Base-by-base conservation (phyloP, 2,113 vertebrate genomes). In the Otis tarda region DNA sequence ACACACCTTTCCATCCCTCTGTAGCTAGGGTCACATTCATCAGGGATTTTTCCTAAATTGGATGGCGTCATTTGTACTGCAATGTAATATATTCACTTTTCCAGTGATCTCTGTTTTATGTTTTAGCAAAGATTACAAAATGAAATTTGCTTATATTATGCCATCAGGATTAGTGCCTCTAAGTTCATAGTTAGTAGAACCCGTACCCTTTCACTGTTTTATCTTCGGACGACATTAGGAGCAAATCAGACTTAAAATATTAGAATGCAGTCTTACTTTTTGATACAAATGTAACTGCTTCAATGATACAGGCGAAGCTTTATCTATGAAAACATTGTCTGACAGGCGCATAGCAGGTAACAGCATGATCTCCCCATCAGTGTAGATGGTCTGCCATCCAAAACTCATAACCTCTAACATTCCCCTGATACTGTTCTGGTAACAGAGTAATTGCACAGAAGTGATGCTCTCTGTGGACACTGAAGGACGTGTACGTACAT, bases 401-500 rank as follows among this genome's bases (percentile, higher is more conserved):
- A 14, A 55, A 12, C 56, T 49, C 15, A 7, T 20, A 71, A 4
- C 21, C 35, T 22, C 27, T 2, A 8, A 1, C 4, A 9, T 25
- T 68, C 57, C 43, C 64, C n/a, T 21, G 2, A 3, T 49, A 23
- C 8, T 83, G 37, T 39, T 10, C 12, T 41, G 39, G n/a, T 19
- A 25, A 3, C 45, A 61, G 35, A n/a, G 57, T 11, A 24, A 28
- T 23, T 47, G 60, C 15, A 18, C 15, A 30, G 52, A 21, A 28
- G 35, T 7, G 16, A 10, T 35, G 77, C 20, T 69, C 37, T 25
- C 5, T 4, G 8, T 5, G 12, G 77, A 1, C 59, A 35, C 11
- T 37, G 10, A 67, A 67, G 47, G n/a, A n/a, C n/a, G n/a, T n/a
- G n/a, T n/a, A 43, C 15, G 19, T 4, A 2, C 2, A 0, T 0